phyloP scores from a whole-genome alignment of 2,888 invertebrate species.

The Tolmerus cingulatus region DNA sequence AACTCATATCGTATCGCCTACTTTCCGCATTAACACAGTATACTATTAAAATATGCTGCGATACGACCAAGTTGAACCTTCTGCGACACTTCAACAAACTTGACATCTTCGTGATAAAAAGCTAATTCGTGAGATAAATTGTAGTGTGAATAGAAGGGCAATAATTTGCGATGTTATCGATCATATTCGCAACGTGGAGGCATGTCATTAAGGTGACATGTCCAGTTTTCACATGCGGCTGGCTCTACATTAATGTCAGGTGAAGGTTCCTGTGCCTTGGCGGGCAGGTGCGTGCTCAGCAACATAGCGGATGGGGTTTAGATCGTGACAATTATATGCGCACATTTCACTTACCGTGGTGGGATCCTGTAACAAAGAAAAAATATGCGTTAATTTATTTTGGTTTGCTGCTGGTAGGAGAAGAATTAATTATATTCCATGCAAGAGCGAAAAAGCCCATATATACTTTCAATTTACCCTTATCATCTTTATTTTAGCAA shows the following conservation, averaged over 20 bases:
- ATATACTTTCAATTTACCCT: too few species aligned
- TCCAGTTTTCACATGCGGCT: constrained; percentile 32
- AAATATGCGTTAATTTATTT: constrained; percentile 41
- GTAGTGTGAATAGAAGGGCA: constrained; percentile 14
- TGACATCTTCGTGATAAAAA: not conserved
- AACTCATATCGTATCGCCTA: not conserved
- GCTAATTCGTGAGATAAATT: constrained; percentile 17
- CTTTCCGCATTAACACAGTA: not conserved
- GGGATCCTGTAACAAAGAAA: constrained; percentile 61
- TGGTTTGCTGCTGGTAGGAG: not conserved
- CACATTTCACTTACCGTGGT: constrained; percentile 58
- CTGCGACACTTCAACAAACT: not conserved
- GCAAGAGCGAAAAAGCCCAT: too few species aligned
- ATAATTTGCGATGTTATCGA: constrained; percentile 39
- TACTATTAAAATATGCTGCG: not conserved
- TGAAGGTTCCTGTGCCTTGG: not conserved
- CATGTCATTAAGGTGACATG: constrained; percentile 39
- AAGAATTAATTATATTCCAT: not conserved
- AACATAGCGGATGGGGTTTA: not conserved
- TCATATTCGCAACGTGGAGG: constrained; percentile 33
- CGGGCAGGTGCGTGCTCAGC: constrained; percentile 28
- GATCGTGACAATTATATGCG: constrained; percentile 24
- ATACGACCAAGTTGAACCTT: not conserved
- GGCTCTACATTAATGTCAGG: not conserved
- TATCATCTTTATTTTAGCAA: too few species aligned